Evolutionary conservation across 2,888 invertebrate genomes (phyloP).

Genomic region (Drosophila meridiana): DNA sequence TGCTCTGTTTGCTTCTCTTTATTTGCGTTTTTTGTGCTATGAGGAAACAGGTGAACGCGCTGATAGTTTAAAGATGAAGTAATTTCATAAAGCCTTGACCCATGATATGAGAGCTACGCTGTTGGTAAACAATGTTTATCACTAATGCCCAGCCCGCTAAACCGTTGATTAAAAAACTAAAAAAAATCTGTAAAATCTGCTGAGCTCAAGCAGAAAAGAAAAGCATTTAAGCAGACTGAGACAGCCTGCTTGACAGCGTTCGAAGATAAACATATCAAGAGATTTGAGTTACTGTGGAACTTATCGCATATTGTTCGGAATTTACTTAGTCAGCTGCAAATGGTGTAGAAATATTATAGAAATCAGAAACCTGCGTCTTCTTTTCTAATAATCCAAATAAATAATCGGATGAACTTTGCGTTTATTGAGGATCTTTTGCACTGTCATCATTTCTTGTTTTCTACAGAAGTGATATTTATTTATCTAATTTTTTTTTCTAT

Average conservation of each 20-base stretch:
- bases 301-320: neutral
- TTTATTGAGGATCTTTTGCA: neutral
- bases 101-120: conserved; percentile 15
- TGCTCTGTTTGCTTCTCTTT: conserved; percentile 26
- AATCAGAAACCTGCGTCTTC: conserved; percentile 1
- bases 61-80: conserved; percentile 47
- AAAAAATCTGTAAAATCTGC: conserved; percentile 1
- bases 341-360: neutral
- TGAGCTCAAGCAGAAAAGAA: neutral
- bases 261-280: neutral
- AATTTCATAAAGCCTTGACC: conserved; percentile 42
- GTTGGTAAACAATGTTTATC: conserved; percentile 19
- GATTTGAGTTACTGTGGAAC: neutral
- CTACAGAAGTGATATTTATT: neutral
- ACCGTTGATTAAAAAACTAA: neutral
- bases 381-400: conserved; percentile 3
- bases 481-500: conserved; percentile 1
- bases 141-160: conserved; percentile 6
- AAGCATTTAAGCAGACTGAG: neutral
- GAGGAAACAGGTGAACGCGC: conserved; percentile 47
- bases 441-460: conserved; percentile 17
- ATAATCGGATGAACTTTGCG: conserved; percentile 12
- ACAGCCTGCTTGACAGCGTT: neutral
- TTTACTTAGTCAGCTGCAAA: conserved; percentile 1
- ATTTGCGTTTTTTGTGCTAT: conserved; percentile 30